phyloP scores from a whole-genome alignment of 2,797 vertebrate genomes.

The Monodelphis domestica region DNA sequence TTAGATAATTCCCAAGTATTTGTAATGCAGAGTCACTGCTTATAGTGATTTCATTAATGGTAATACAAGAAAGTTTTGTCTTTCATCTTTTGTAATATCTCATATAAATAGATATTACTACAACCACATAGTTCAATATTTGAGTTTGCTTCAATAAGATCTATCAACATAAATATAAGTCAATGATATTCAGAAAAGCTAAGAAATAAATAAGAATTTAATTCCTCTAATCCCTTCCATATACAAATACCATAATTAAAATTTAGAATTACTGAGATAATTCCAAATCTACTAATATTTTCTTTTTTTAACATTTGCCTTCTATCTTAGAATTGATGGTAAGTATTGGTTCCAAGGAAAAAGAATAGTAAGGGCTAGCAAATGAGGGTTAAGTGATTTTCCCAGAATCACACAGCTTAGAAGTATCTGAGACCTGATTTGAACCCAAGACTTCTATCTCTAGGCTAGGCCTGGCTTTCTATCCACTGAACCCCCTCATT shows the following conservation, averaged over 20 bases:
- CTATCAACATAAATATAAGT: no score
- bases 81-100: background rate
- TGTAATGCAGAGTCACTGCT: background rate
- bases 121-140: background rate
- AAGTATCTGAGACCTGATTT: no score
- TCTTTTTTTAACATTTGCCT: no score
- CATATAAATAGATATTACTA: background rate
- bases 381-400: no score
- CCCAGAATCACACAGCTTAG: no score
- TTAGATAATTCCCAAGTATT: background rate
- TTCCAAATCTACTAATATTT: background rate
- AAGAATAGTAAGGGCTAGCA: no score
- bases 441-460: no score
- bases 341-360: no score
- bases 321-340: no score
- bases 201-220: background rate
- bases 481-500: no score
- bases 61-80: background rate
- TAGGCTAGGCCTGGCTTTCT: no score
- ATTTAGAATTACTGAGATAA: background rate
- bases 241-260: background rate
- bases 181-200: background rate
- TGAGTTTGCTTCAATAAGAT: background rate
- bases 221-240: background rate
- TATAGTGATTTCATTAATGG: background rate